Conservation (phyloP, 2,888 invertebrate species). For the Acanthosoma haemorrhoidale region DNA sequence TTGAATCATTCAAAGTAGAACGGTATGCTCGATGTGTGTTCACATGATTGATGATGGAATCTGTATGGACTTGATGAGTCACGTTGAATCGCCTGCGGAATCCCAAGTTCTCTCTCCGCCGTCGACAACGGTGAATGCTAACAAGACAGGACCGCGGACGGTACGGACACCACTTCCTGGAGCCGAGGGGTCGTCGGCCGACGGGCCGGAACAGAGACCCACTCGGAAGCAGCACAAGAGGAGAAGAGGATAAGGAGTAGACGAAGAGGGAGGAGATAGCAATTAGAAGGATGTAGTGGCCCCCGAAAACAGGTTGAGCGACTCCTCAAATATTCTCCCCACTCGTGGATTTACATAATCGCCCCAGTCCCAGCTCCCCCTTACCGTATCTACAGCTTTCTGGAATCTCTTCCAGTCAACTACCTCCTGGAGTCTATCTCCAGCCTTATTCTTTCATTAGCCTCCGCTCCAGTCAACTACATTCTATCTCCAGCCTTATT, state of each 20-base stretch:
- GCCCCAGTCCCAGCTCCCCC: background rate
- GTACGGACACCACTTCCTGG: background rate
- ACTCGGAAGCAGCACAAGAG: background rate
- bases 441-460: too few species aligned
- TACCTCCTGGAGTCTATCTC: too few species aligned
- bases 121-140: background rate
- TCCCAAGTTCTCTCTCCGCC: background rate
- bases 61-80: too few species aligned
- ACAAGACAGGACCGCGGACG: background rate
- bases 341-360: constrained; percentile 26
- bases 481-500: too few species aligned
- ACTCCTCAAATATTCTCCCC: constrained; percentile 25
- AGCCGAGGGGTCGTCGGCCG: background rate
- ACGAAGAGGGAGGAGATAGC: constrained; percentile 8
- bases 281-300: constrained; percentile 19
- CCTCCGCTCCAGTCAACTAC: too few species aligned
- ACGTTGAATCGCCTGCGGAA: background rate
- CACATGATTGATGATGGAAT: too few species aligned
- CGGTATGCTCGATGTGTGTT: too few species aligned
- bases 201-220: background rate
- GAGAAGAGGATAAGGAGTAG: constrained; percentile 12
- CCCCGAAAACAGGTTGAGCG: constrained; percentile 28
- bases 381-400: constrained; percentile 8
- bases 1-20: too few species aligned
- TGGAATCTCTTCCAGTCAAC: constrained; percentile 3